Evolutionary conservation across 2,888 invertebrate genomes (phyloP).

Genomic region (Acronicta alni): DNA sequence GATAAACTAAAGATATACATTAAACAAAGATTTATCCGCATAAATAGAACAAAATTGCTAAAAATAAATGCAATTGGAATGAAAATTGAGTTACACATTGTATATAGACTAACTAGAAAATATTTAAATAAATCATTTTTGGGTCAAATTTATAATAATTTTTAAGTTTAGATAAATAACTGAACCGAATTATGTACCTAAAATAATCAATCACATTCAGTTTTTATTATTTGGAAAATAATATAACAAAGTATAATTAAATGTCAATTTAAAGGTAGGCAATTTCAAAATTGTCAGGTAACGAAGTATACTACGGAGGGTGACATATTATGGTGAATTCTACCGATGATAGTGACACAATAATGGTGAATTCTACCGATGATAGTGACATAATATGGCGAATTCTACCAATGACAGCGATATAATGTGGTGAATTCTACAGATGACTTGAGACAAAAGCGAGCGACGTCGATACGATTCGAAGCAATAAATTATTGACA

Average conservation of each 20-base stretch:
- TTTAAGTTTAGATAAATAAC: slow-evolving; percentile 15
- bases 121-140: slow-evolving; percentile 26
- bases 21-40: not conserved
- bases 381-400: not conserved
- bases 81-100: slow-evolving; percentile 21
- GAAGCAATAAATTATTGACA: slow-evolving; percentile 1
- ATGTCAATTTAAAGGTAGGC: slow-evolving; percentile 1
- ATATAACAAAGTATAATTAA: slow-evolving; percentile 2
- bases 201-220: slow-evolving; percentile 2
- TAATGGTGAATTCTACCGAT: not conserved
- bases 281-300: slow-evolving; percentile 24
- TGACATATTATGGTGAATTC: not conserved
- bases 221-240: not conserved
- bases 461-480: slow-evolving; percentile 7
- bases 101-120: slow-evolving; percentile 10
- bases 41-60: not conserved
- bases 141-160: slow-evolving; percentile 8
- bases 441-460: not conserved
- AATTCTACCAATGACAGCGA: not conserved
- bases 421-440: not conserved
- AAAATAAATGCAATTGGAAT: slow-evolving; percentile 54
- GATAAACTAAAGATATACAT: not conserved
- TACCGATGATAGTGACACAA: not conserved
- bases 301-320: slow-evolving; percentile 10
- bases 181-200: slow-evolving; percentile 1